Conservation (phyloP, 1,140 invertebrate genomes). For the Wiebesia pumilae region DNA sequence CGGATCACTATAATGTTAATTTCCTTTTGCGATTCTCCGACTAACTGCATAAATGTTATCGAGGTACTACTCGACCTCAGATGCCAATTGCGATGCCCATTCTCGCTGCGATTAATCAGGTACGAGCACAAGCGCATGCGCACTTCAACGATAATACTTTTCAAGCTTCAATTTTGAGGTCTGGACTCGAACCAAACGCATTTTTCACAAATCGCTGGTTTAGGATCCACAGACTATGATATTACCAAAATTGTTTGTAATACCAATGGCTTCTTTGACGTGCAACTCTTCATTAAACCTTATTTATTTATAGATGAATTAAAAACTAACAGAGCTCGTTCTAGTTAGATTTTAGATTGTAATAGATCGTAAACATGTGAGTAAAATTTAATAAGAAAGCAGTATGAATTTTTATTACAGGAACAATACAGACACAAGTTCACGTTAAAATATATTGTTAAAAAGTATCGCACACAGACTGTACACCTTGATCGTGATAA, state of each 20-base stretch:
- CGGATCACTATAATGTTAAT: not conserved
- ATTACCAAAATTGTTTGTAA: too few relatives aligned
- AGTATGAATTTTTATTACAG: too few relatives aligned
- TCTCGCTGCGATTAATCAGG: slow-evolving; percentile 10
- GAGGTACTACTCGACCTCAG: not conserved
- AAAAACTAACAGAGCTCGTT: too few relatives aligned
- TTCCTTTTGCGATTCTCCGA: not conserved
- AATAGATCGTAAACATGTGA: too few relatives aligned
- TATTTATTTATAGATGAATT: too few relatives aligned
- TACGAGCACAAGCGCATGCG: not conserved
- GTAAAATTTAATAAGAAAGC: too few relatives aligned
- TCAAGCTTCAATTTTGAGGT: not conserved
- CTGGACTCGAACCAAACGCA: not conserved
- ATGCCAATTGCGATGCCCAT: not conserved
- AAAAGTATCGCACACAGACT: not conserved
- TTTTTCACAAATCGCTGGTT: not conserved
- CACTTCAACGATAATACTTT: not conserved
- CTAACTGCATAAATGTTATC: not conserved
- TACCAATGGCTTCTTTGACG: too few relatives aligned
- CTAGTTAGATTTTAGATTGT: too few relatives aligned
- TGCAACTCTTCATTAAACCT: too few relatives aligned
- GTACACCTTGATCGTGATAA: not conserved
- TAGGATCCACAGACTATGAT: too few relatives aligned
- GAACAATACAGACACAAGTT: not conserved
- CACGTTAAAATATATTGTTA: not conserved